Percentiles rank a stretch among this genome's conserved stretches.
phyloP scores from a whole-genome alignment of 1,140 invertebrate genomes.

The Potamilus streckersoni region DNA sequence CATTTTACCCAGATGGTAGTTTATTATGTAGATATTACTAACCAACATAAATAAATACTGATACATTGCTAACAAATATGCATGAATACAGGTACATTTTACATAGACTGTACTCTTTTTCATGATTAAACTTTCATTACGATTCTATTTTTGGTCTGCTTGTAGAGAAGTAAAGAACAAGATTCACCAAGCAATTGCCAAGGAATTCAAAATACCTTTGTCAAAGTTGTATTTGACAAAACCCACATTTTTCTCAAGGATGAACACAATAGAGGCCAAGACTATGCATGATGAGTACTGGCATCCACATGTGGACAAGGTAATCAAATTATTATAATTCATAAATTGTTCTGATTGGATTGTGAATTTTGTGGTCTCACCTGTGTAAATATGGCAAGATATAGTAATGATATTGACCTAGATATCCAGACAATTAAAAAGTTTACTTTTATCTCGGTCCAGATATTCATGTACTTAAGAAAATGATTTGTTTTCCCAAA shows the following conservation, averaged over 20 bases:
- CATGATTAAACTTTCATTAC: not conserved
- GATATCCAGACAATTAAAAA: too few species aligned
- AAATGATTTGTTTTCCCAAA: too few species aligned
- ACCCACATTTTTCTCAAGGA: conserved; percentile 87
- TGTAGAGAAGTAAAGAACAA: conserved; percentile 79
- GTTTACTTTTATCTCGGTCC: too few species aligned
- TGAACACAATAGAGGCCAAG: conserved; percentile 77
- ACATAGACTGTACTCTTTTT: not conserved
- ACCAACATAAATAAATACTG: too few species aligned
- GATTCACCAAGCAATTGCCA: conserved; percentile 81
- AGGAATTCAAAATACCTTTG: conserved; percentile 79
- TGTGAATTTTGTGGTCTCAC: too few species aligned
- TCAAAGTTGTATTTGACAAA: conserved; percentile 81
- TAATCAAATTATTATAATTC: conserved; percentile 49
- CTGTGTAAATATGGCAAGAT: too few species aligned
- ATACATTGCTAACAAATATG: too few species aligned
- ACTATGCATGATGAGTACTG: conserved; percentile 88
- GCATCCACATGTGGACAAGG: conserved; percentile 89
- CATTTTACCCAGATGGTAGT: too few species aligned
- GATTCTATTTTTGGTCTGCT: conserved; percentile 23
- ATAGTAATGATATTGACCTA: too few species aligned
- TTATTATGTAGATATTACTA: too few species aligned
- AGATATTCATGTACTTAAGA: too few species aligned
- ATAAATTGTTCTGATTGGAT: too few species aligned
- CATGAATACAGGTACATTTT: conserved; percentile 16